Base-by-base conservation (phyloP, 1,140 invertebrate species). In the Atta cephalotes region DNA sequence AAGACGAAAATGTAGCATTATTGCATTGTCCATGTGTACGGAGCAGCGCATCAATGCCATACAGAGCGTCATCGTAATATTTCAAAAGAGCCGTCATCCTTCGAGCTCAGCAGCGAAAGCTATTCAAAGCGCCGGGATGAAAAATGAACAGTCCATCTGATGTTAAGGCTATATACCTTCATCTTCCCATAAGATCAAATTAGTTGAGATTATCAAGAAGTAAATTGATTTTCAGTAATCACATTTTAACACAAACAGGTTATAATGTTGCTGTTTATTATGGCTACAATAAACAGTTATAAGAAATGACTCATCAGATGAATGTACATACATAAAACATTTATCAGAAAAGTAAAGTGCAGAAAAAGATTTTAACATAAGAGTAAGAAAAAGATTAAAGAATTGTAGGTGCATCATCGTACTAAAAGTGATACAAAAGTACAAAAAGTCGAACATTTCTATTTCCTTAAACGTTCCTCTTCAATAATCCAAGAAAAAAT, bases 11-110 rank as follows among this genome's bases (percentile, higher is more conserved):
- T 71, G 35, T 71, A 25, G 53, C 86, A 35, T 74, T 58, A 56
- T 21, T 45, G 16, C 12, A 62, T 49, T 72, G 66, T 81, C 51
- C 18, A 21, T 28, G 35, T 51, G 53, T 31, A 86, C 10, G 76
- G 53, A 53, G 77, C 56, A 68, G 63, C 77, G 78, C 87, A 62
- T 60, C 88, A 82, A 89, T 89, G 89, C 88, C 68, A 77, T 71
- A 65, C 51, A 85, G 39, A 51, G 62, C 72, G 14, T 88, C 87
- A 89, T 89, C 78, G 86, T 80, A 89, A 90, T 90, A 90, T 89
- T 90, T 90, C 88, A 90, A 80, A 89, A 58, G 89, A 84, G 89
- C 78, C 82, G 78, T 90, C 89, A 89, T 85, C 86, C 65, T 78
- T 87, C 87, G 87, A 77, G 84, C 88, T 78, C 78, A 78, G 72